phyloP scores from a whole-genome alignment of 1,140 invertebrate genomes.

The Diachasmimorpha longicaudata region DNA sequence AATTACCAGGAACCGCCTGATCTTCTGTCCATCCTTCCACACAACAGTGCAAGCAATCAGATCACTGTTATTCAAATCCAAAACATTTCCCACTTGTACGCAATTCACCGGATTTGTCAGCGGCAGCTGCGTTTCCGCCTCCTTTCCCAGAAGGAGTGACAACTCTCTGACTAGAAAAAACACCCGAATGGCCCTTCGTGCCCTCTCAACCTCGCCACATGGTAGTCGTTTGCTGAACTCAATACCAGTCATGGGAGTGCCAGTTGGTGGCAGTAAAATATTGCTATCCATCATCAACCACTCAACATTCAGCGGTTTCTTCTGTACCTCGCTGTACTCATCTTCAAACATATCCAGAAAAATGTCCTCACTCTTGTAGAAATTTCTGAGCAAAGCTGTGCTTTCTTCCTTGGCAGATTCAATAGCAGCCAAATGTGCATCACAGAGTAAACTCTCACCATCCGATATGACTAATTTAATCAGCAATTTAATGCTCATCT shows the following conservation, averaged over 20 bases:
- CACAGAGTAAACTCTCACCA: constrained; percentile 61
- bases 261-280: constrained; percentile 93
- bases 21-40: constrained; percentile 87
- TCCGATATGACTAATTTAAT: constrained; percentile 65
- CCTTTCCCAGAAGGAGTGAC: constrained; percentile 79
- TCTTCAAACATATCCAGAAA: constrained; percentile 99
- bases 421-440: constrained; percentile 66
- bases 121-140: constrained; percentile 87
- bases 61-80: constrained; percentile 97
- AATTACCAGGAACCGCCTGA: constrained; percentile 92
- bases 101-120: constrained; percentile 89
- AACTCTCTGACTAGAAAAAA: constrained; percentile 92
- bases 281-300: constrained; percentile 96
- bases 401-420: constrained; percentile 86
- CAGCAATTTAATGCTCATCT: constrained; percentile 83
- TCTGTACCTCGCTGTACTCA: constrained; percentile 92
- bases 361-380: constrained; percentile 97
- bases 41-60: constrained; percentile 94
- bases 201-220: constrained; percentile 95
- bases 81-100: constrained; percentile 88
- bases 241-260: constrained; percentile 95
- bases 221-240: constrained; percentile 93
- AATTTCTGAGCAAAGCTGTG: constrained; percentile 85
- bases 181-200: constrained; percentile 89
- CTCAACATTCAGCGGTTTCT: constrained; percentile 87